A percentile compares a stretch with the other conserved stretches of the same genome.
These are phyloP conservation scores for Merops nubicus DNA, from an alignment of 2,113 vertebrate species.

Conservation along the genomic window DNA sequence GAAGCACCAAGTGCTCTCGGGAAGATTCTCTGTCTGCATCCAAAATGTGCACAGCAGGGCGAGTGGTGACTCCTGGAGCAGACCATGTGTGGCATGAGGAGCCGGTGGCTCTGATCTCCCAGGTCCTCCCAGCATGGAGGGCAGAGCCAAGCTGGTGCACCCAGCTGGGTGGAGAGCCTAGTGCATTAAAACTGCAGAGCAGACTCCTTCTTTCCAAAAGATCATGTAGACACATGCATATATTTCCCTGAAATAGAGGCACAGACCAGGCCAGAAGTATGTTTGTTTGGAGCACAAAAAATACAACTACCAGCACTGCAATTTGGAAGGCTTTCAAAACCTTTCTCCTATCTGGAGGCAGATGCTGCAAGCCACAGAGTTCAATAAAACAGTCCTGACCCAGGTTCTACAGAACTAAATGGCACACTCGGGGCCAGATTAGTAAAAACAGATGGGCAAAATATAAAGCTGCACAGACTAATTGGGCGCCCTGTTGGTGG, in stretches of 20 bases:
- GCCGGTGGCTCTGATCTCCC: not conserved
- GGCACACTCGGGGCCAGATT: slow-evolving; percentile 42
- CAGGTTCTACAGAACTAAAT: slow-evolving; percentile 35
- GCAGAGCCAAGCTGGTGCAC: not conserved
- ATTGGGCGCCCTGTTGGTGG: slow-evolving; percentile 17
- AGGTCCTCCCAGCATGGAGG: not conserved
- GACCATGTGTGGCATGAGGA: not conserved
- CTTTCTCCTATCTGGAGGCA: not conserved
- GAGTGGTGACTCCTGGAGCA: not conserved
- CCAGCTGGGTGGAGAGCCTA: not conserved
- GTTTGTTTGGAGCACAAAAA: not conserved
- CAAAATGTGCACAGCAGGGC: not conserved
- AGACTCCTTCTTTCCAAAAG: not conserved
- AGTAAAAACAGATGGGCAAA: slow-evolving; percentile 68
- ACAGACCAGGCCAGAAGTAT: not conserved
- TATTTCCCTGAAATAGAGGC: not conserved
- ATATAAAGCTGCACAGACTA: slow-evolving; percentile 42
- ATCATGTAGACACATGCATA: not conserved
- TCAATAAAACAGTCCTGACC: slow-evolving; percentile 31
- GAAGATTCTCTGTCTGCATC: not conserved
- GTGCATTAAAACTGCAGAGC: not conserved
- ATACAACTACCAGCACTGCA: not conserved
- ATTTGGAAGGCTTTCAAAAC: not conserved
- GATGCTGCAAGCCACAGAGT: not conserved
- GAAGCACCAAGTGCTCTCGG: not conserved